Evolutionary conservation across 2,888 invertebrate species (phyloP).

Genomic region (Encarsia formosa): DNA sequence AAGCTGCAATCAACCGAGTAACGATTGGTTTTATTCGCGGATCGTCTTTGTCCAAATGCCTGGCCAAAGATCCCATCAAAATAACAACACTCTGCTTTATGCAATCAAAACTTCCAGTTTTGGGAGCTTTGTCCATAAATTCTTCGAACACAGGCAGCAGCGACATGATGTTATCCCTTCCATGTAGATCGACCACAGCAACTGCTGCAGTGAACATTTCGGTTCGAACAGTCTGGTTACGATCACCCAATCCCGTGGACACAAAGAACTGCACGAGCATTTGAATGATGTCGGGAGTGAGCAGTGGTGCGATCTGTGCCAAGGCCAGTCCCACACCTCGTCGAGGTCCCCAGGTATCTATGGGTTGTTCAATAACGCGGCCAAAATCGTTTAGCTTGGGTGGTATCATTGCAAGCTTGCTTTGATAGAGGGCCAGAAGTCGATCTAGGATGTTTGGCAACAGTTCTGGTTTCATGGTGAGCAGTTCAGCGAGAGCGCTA

Average conservation of each 20-base stretch:
- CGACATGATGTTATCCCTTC: slow-evolving; percentile 67
- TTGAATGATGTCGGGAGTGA: slow-evolving; percentile 66
- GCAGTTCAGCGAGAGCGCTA: slow-evolving; percentile 68
- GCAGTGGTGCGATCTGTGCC: slow-evolving; percentile 71
- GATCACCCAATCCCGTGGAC: slow-evolving; percentile 79
- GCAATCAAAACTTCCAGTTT: slow-evolving; percentile 83
- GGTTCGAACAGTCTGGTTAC: slow-evolving; percentile 74
- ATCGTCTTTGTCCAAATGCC: slow-evolving; percentile 89
- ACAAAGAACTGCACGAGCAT: slow-evolving; percentile 79
- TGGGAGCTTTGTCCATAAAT: slow-evolving; percentile 89
- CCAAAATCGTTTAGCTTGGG: slow-evolving; percentile 89
- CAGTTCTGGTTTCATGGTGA: slow-evolving; percentile 56
- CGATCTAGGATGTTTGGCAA: slow-evolving; percentile 58
- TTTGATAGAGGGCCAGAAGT: slow-evolving; percentile 70
- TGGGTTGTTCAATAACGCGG: slow-evolving; percentile 75
- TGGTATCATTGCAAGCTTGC: slow-evolving; percentile 75
- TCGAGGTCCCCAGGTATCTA: slow-evolving; percentile 88
- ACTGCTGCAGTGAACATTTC: slow-evolving; percentile 94
- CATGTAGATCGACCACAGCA: slow-evolving; percentile 85
- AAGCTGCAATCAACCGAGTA: slow-evolving; percentile 79
- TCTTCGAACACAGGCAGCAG: slow-evolving; percentile 89
- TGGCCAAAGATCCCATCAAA: slow-evolving; percentile 94
- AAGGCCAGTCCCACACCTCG: slow-evolving; percentile 84
- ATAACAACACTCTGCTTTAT: slow-evolving; percentile 95
- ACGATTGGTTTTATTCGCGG: slow-evolving; percentile 91